Base-by-base conservation (phyloP, 2,888 invertebrate genomes). In the Tipula lateralis region DNA sequence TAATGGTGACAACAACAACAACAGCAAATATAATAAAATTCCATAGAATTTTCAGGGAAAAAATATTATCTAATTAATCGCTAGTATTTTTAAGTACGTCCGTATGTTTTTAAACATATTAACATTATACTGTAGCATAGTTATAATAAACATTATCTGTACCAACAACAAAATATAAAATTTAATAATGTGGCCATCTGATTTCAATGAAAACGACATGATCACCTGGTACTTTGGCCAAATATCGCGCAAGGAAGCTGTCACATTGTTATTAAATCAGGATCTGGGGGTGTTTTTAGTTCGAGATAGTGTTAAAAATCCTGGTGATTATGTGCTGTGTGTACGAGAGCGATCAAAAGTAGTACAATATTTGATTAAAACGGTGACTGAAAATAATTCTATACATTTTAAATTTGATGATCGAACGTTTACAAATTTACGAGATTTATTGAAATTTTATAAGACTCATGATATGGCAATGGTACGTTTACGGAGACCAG, bases 281-380 rank as follows among this genome's bases (percentile, higher is more conserved):
- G 66, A 66, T 24, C 24, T 66, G 9, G 66, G 66, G 1, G 66
- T 66, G 1, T 66, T 66, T 66, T 24, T 66, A 66, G 24, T 66
- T 24, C 66, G 66, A 7, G 66, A 66, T 24, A 66, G 66, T 24
- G 66, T 66, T 0, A 19, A 66, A 66, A 24, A 66, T 66, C 66
- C 66, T 9, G 66, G 24, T 1, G 66, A 66, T 66, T 66, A 66
- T 66, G 66, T 66, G 24, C 24, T 66, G 66, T 66, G 66, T 24
- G 66, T 66, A 66, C 66, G 66, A 24, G 66, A 24, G 9, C 24
- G 66, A 9, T 19, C 19, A 9, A 66, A 66, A 66, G 66, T 66
- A 24, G 66, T 66, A 66, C 66, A 66, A 66, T 66, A 66, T 66
- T 12, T 66, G 66, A 66, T 66, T 66, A 66, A 66, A 66, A 66